A percentile compares a stretch with the other conserved stretches of the same genome.
phyloP scores from a whole-genome alignment of 2,113 vertebrate species.

The Formicarius rufipectus region DNA sequence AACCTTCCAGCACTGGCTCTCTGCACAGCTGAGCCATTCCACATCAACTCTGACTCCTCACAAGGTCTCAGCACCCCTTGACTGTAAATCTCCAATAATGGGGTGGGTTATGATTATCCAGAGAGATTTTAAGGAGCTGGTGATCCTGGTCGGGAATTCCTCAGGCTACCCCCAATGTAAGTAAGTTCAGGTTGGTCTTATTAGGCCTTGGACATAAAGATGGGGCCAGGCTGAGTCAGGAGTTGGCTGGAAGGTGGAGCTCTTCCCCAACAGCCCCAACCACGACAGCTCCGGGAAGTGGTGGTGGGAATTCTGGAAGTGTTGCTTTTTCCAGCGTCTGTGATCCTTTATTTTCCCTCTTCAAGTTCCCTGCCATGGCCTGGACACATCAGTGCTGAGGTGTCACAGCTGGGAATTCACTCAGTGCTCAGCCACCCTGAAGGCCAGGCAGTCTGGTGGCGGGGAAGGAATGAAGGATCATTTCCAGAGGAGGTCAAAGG shows the following conservation, averaged over 20 bases:
- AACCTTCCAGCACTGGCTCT: rapidly evolving
- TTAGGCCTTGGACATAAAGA: neutral
- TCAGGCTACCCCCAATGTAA: neutral
- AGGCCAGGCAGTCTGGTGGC: neutral
- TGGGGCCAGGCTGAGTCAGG: slow-evolving; percentile 15
- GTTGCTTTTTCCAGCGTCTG: slow-evolving; percentile 16
- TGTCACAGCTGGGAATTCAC: slow-evolving; percentile 28
- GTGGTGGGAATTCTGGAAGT: neutral
- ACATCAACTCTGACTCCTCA: rapidly evolving
- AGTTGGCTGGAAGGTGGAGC: neutral
- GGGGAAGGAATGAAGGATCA: neutral
- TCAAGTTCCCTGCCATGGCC: neutral
- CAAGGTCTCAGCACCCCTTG: neutral
- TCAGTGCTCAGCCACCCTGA: neutral
- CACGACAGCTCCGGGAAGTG: neutral
- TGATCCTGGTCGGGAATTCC: neutral
- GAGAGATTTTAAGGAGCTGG: neutral
- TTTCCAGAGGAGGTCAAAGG: neutral
- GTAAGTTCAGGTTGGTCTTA: neutral
- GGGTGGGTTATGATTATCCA: neutral
- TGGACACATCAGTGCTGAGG: neutral
- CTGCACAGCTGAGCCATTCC: neutral
- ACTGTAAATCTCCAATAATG: neutral
- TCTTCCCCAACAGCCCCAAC: neutral
- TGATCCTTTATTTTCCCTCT: slow-evolving; percentile 4